Evolutionary conservation across 2,888 invertebrate species (phyloP).

Genomic region (Drosophila nr. medialis): DNA sequence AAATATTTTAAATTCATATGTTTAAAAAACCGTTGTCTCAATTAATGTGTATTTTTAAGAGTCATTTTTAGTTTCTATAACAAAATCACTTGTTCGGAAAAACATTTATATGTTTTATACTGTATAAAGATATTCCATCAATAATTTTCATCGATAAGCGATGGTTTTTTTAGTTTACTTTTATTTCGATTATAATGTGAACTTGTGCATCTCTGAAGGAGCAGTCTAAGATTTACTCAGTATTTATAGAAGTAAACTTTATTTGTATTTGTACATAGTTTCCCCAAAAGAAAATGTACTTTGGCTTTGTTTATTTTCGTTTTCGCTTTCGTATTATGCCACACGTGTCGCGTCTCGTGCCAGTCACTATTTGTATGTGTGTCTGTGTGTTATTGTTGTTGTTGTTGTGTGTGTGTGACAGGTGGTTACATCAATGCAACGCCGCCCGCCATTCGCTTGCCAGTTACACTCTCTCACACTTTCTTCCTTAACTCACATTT

Average conservation of each 20-base stretch:
- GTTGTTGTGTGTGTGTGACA: conserved; percentile 60
- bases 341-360: conserved; percentile 35
- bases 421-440: conserved; percentile 75
- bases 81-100: background rate
- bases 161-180: background rate
- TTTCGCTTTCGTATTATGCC: conserved; percentile 15
- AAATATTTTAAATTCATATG: background rate
- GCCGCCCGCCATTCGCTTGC: conserved; percentile 51
- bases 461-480: conserved; percentile 7
- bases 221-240: background rate
- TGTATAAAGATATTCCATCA: background rate
- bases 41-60: background rate
- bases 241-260: background rate
- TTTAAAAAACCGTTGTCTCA: background rate
- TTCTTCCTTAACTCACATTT: conserved; percentile 19
- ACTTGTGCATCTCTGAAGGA: background rate
- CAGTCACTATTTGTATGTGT: conserved; percentile 6
- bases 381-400: conserved; percentile 13
- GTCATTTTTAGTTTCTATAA: background rate
- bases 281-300: conserved; percentile 7
- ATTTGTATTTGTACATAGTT: background rate
- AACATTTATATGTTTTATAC: background rate
- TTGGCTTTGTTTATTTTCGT: conserved; percentile 15
- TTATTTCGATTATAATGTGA: background rate
- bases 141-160: background rate